A percentile compares a stretch with the other conserved stretches of the same genome.
phyloP scores from a whole-genome alignment of 1,140 invertebrate genomes.

The Caenorhabditis elegans region WBcel235 BX284603.4:8595501-8596000 shows the following conservation, averaged over 20 bases:
- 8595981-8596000: background rate
- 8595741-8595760: background rate
- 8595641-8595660: background rate
- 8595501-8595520: too few relatives aligned
- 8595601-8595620: too few relatives aligned
- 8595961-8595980: background rate
- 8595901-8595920: background rate
- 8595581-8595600: too few relatives aligned
- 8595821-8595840: constrained; percentile 5
- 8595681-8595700: background rate
- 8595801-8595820: background rate
- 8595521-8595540: too few relatives aligned
- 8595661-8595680: background rate
- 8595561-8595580: too few relatives aligned
- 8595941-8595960: background rate
- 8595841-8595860: background rate
- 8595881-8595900: background rate
- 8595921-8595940: background rate
- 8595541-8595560: too few relatives aligned
- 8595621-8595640: too few relatives aligned
- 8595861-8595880: background rate
- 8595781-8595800: background rate
- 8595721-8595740: background rate
- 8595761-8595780: too few relatives aligned
- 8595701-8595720: background rate